Conservation (phyloP, 2,888 invertebrate species). For the Myathropa florea region DNA sequence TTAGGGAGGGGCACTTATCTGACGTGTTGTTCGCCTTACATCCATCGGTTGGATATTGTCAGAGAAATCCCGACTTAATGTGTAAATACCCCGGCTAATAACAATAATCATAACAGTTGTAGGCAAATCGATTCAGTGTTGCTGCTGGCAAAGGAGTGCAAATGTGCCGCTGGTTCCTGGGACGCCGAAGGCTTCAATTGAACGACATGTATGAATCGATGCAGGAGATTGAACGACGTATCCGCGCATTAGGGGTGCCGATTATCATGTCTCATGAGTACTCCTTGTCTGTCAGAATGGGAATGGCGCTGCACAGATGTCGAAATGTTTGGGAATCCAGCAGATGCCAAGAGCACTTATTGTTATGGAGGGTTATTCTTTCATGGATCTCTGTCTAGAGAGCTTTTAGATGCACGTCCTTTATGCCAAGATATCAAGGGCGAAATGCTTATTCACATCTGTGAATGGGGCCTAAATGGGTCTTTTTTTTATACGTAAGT, state of each 20-base stretch:
- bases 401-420: too few relatives aligned
- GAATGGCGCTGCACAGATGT: too few relatives aligned
- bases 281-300: too few relatives aligned
- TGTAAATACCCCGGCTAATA: slow-evolving; percentile 61
- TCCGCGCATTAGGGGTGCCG: not conserved
- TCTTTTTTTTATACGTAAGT: too few relatives aligned
- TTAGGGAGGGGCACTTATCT: not conserved
- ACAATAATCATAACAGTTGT: slow-evolving; percentile 68
- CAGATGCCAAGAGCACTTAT: too few relatives aligned
- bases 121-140: slow-evolving; percentile 57
- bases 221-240: not conserved
- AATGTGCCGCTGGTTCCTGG: not conserved
- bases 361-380: too few relatives aligned
- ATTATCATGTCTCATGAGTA: not conserved
- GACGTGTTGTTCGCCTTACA: not conserved
- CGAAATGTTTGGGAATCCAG: too few relatives aligned
- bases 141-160: not conserved
- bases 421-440: too few relatives aligned
- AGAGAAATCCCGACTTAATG: slow-evolving; percentile 50
- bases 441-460: too few relatives aligned
- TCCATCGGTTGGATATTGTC: slow-evolving; percentile 37
- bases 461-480: too few relatives aligned
- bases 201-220: not conserved
- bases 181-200: not conserved
- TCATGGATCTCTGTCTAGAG: too few relatives aligned